Base-by-base conservation (phyloP, 1,140 invertebrate genomes). In the Orchestia grillus region DNA sequence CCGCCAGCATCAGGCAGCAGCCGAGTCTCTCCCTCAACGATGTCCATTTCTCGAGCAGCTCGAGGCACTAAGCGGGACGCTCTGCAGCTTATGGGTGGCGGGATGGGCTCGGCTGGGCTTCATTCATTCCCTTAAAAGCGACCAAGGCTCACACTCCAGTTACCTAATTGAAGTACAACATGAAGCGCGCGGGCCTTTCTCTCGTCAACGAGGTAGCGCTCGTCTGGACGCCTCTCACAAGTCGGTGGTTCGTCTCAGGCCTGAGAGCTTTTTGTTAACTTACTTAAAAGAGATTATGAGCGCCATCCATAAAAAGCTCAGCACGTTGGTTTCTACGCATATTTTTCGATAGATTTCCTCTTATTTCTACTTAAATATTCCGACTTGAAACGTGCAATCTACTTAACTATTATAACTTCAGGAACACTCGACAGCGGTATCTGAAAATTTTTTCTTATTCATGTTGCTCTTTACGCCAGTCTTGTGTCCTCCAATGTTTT, bases 51-150 rank as follows among this genome's bases (percentile, higher is more conserved):
- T 90, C 88, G 4, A 44, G 41, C 41, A 90, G 88, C 43, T 3
- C 6, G 88, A 42, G 41, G 88, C 88, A 90, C 88, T 90, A 90
- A 90, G 88, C 88, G 88, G 42, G 88, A 90, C 88, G 88, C 44
- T 94, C 92, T 44, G 92, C 44, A 94, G 92, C 92, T 94, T 94
- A 94, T 94, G 92, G 92, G 92, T 44, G 44, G 43, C 92, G 45
- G 41, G 43, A 94, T 94, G 92, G 92, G 8, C 92, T 94, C 92
- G 36, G 43, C 41, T n/a, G 44, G 44, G 92, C 44, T 44, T 94
- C 92, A 47, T 94, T 94, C 92, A 94, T 94, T 94, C 92, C 23
- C 23, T 47, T 94, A 94, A 94, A 94, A 94, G 92, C 92, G 92
- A 45, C 92, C 43, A 47, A 19, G 36, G 44, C 92, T 94, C 92